Percentiles rank a stretch among this genome's conserved stretches.
These are phyloP conservation scores for Erannis defoliaria DNA, from an alignment of 2,888 invertebrate species.

Conservation along the genomic window DNA sequence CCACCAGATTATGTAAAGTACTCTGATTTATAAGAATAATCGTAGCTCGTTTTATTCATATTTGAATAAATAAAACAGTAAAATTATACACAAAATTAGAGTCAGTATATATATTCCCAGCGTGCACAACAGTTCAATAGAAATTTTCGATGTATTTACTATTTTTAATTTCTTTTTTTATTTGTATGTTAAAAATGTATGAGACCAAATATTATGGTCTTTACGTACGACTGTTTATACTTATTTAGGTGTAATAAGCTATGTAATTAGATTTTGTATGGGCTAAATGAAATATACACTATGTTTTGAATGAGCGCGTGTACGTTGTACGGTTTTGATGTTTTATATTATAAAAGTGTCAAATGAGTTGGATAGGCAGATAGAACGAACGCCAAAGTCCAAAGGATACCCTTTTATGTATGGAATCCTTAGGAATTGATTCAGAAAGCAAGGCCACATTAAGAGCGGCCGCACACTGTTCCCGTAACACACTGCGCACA, in stretches of 20 bases:
- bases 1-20: too few species aligned
- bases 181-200: slow-evolving; percentile 43
- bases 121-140: slow-evolving; percentile 55
- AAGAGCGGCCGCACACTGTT: too few species aligned
- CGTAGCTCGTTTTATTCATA: too few species aligned
- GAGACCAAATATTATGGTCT: slow-evolving; percentile 55
- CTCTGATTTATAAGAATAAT: too few species aligned
- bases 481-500: too few species aligned
- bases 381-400: not conserved
- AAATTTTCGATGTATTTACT: slow-evolving; percentile 76
- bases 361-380: not conserved
- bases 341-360: slow-evolving; percentile 19
- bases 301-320: slow-evolving; percentile 60
- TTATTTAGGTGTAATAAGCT: slow-evolving; percentile 65
- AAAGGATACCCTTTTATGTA: not conserved
- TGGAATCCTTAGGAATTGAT: not conserved
- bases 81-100: not conserved
- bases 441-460: too few species aligned
- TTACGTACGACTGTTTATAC: slow-evolving; percentile 68
- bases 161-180: slow-evolving; percentile 53
- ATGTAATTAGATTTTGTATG: slow-evolving; percentile 83
- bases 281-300: slow-evolving; percentile 78
- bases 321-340: slow-evolving; percentile 43
- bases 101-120: slow-evolving; percentile 32
- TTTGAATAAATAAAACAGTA: too few species aligned